Evolutionary conservation across 2,888 invertebrate genomes (phyloP).

Genomic region (Protonemura montana): DNA sequence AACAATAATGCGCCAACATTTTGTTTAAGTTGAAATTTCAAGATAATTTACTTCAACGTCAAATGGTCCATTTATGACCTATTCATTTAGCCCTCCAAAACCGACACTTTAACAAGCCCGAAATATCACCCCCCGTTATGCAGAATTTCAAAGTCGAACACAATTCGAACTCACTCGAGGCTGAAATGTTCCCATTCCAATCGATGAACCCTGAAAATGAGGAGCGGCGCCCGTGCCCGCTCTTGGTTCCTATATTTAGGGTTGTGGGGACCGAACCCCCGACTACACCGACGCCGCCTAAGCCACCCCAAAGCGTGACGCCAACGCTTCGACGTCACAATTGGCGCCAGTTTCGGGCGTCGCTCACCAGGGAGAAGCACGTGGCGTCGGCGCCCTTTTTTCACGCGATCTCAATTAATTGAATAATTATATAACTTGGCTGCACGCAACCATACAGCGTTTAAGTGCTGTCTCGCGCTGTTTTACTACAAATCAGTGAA

Average conservation of each 20-base stretch:
- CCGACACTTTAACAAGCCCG: background rate
- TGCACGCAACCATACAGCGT: background rate
- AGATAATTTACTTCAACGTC: too few relatives aligned
- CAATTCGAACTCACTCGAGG: background rate
- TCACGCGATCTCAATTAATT: constrained; percentile 12
- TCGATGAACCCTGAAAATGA: background rate
- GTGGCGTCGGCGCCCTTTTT: background rate
- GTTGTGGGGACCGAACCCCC: background rate
- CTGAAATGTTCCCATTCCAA: background rate
- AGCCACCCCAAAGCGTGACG: background rate
- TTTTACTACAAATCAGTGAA: too few relatives aligned
- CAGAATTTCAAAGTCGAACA: background rate
- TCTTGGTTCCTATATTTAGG: background rate
- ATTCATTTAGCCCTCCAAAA: background rate
- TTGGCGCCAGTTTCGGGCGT: background rate
- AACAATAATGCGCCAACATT: too few relatives aligned
- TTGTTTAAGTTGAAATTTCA: too few relatives aligned
- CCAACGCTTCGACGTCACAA: background rate
- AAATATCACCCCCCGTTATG: background rate
- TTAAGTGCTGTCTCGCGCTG: background rate
- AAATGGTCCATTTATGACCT: too few relatives aligned
- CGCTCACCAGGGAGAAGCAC: background rate
- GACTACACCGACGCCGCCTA: background rate
- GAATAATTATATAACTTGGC: background rate
- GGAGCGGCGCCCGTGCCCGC: background rate